A percentile compares a stretch with the other conserved stretches of the same genome.
These are phyloP conservation scores for Babyrousa celebensis DNA, from an alignment of 2,797 vertebrate genomes.

Conservation along the genomic window DNA sequence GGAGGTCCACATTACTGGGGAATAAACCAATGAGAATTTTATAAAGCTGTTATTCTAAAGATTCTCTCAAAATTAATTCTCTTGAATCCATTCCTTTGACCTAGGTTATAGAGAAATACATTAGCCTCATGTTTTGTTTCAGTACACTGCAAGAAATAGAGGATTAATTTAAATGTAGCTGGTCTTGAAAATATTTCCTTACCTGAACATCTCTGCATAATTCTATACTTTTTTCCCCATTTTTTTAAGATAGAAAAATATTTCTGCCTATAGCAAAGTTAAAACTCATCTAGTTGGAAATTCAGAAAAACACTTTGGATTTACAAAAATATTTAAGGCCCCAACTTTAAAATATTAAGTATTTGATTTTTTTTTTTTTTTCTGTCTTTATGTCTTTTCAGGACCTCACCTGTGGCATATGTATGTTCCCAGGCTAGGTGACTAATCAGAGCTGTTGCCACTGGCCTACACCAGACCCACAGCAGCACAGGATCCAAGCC, in stretches of 20 bases:
- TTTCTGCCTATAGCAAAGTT: neutral
- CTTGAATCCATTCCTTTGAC: neutral
- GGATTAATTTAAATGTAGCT: neutral
- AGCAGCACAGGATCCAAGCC: no score
- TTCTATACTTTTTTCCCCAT: neutral
- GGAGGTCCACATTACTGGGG: neutral
- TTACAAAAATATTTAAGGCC: neutral
- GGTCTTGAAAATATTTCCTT: neutral
- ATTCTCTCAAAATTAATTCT: neutral
- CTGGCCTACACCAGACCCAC: no score
- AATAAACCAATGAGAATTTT: slow-evolving; percentile 28
- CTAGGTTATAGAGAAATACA: neutral
- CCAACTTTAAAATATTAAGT: neutral
- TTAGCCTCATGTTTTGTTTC: neutral
- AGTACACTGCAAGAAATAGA: neutral
- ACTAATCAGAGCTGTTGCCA: no score
- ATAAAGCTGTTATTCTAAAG: neutral
- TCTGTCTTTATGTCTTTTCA: no score
- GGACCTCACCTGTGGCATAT: no score
- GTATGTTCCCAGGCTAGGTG: no score
- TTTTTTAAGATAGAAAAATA: neutral
- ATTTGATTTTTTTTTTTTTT: no score
- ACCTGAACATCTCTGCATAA: neutral
- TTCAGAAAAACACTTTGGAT: neutral
- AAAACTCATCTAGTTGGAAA: neutral